Percentiles rank a stretch among this genome's conserved stretches.
phyloP scores from a whole-genome alignment of 1,140 invertebrate species.

The Leptinotarsa texana region DNA sequence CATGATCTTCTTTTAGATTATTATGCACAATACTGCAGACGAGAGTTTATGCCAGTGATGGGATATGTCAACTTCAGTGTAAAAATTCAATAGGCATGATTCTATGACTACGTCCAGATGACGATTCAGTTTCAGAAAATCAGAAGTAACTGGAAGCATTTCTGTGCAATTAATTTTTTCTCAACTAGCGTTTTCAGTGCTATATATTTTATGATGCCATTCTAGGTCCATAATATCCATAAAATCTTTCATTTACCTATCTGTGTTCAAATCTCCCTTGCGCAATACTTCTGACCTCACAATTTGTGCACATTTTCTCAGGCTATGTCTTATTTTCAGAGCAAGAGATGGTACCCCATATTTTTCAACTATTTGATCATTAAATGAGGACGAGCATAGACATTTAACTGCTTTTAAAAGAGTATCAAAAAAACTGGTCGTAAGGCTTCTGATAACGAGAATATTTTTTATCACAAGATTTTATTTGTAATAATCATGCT shows the following conservation, averaged over 20 bases:
- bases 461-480: background rate
- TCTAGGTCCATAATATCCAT: background rate
- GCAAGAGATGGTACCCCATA: background rate
- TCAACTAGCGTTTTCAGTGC: background rate
- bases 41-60: background rate
- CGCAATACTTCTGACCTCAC: background rate
- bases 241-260: background rate
- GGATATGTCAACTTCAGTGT: background rate
- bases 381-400: background rate
- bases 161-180: background rate
- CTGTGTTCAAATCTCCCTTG: background rate
- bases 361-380: background rate
- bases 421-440: background rate
- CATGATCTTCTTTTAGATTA: background rate
- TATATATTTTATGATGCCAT: background rate
- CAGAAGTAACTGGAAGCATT: background rate
- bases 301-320: background rate
- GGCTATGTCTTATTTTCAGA: background rate
- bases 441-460: background rate
- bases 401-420: background rate
- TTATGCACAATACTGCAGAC: background rate
- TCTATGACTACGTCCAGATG: too few relatives aligned
- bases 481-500: background rate
- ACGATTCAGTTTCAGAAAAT: background rate
- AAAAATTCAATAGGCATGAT: too few relatives aligned